phyloP scores from a whole-genome alignment of 2,113 vertebrate genomes.

The Gavia stellata region DNA sequence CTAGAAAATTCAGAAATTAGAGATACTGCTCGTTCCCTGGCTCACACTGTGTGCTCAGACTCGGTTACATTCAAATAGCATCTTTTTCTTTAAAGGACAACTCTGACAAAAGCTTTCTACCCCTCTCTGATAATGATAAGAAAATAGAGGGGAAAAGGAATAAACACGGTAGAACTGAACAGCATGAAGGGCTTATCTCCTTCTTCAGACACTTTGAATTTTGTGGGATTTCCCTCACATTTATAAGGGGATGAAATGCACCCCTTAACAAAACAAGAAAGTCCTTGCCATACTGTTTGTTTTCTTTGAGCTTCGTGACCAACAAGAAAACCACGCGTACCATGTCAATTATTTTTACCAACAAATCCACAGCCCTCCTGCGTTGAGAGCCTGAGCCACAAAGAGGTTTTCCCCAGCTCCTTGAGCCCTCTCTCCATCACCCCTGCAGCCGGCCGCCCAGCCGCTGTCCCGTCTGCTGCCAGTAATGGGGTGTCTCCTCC shows the following conservation, averaged over 20 bases:
- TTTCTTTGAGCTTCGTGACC: neutral
- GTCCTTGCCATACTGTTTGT: neutral
- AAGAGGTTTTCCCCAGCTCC: neutral
- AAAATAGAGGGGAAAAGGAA: neutral
- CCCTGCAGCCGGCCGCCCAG: neutral
- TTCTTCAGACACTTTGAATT: neutral
- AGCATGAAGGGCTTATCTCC: neutral
- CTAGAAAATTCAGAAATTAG: neutral
- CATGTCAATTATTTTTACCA: neutral
- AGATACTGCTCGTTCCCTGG: neutral
- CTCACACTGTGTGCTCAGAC: neutral
- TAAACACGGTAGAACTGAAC: neutral
- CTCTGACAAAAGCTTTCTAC: neutral
- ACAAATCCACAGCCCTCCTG: neutral
- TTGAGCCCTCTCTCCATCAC: accelerated
- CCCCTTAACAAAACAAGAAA: neutral
- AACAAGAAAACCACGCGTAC: neutral
- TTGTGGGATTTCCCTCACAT: neutral
- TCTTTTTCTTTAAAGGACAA: neutral
- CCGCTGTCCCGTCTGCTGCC: neutral
- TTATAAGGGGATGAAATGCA: neutral
- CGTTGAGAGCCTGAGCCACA: neutral
- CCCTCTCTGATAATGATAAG: neutral
- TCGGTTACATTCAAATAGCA: neutral
- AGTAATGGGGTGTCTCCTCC: neutral